These are phyloP conservation scores for Callaeas wilsoni DNA, from an alignment of 2,113 vertebrate species.

Conservation along the genomic window DNA sequence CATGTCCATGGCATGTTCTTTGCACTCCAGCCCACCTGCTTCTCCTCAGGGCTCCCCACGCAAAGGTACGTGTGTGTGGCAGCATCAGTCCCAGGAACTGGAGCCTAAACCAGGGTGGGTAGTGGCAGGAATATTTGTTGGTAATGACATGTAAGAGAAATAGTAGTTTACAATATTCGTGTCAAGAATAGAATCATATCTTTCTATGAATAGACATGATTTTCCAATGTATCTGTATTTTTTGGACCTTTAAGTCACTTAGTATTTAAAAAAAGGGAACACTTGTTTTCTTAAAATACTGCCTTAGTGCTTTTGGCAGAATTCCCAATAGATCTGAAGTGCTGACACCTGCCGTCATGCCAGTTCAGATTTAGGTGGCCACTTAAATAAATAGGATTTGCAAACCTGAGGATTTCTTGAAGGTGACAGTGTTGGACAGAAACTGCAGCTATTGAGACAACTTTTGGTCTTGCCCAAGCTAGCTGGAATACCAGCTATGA, in stretches of 20 bases:
- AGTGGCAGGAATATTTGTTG: neutral
- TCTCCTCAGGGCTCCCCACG: conserved; percentile 90
- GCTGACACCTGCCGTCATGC: accelerated
- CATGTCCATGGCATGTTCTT: conserved; percentile 81
- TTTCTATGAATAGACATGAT: neutral
- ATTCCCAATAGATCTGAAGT: neutral
- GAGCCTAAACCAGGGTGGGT: neutral
- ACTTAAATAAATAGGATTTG: accelerated
- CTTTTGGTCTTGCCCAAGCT: neutral
- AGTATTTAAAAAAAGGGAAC: neutral
- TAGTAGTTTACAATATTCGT: neutral
- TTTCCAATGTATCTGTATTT: neutral
- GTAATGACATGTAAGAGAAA: neutral
- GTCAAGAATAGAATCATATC: neutral
- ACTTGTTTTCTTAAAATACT: neutral
- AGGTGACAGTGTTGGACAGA: neutral
- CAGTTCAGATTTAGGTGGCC: neutral
- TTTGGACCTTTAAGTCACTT: neutral
- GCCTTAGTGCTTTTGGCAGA: neutral
- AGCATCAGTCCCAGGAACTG: neutral
- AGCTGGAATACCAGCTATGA: neutral
- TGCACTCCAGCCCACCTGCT: conserved; percentile 87
- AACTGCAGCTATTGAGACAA: neutral
- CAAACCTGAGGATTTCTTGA: neutral
- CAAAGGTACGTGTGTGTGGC: conserved; percentile 74